Evolutionary conservation across 1,140 invertebrate genomes (phyloP).

Genomic region (Brachionus rotundiformis): DNA sequence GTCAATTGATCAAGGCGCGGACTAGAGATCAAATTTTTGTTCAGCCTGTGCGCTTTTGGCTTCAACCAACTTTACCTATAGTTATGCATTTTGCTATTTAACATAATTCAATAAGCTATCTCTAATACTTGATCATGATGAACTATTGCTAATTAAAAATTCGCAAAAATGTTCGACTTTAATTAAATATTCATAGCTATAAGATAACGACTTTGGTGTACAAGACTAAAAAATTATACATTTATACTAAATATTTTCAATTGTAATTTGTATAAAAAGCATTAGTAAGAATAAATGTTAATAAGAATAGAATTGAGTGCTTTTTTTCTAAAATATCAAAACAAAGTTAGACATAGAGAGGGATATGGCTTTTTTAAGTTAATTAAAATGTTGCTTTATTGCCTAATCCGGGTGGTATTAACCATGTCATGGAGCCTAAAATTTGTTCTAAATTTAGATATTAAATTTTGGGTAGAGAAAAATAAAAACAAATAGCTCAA

Average conservation of each 20-base stretch:
- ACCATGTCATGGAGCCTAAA: not conserved
- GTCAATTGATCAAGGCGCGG: too few species aligned
- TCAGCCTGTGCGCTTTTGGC: too few species aligned
- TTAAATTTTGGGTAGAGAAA: not conserved
- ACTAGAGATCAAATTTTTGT: too few species aligned
- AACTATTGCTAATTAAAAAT: not conserved
- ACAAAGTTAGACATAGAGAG: not conserved
- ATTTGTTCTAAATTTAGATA: constrained; percentile 6
- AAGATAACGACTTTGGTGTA: not conserved
- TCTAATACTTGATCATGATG: not conserved
- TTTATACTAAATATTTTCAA: not conserved
- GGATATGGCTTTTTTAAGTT: not conserved
- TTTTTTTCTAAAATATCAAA: constrained; percentile 7
- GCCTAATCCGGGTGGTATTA: constrained; percentile 3
- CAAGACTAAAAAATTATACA: not conserved
- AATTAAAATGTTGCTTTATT: not conserved
- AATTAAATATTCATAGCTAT: not conserved
- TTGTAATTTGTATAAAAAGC: not conserved
- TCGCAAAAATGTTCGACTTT: not conserved
- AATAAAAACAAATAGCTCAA: not conserved
- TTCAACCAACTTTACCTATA: too few species aligned
- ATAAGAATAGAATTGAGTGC: constrained; percentile 8
- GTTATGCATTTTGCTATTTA: too few species aligned
- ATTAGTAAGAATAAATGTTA: constrained; percentile 3
- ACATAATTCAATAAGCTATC: too few species aligned